phyloP scores from a whole-genome alignment of 2,888 invertebrate genomes.

The Caenorhabditis becei region DNA sequence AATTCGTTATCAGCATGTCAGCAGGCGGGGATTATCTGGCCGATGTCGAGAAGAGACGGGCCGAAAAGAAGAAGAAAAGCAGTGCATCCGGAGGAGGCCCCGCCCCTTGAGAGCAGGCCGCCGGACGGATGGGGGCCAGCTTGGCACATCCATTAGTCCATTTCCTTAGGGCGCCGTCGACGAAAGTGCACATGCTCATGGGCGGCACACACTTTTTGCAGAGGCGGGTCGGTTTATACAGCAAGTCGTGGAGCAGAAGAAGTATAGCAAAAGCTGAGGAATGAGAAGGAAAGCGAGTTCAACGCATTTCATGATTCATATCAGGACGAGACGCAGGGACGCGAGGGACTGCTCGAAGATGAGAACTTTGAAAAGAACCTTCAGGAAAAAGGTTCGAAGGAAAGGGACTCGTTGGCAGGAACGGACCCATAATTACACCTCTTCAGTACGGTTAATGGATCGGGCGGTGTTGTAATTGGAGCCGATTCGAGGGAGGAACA shows the following conservation, averaged over 20 bases:
- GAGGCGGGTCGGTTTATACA: slow-evolving; percentile 5
- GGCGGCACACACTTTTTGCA: slow-evolving; percentile 35
- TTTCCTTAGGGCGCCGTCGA: slow-evolving; percentile 19
- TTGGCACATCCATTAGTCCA: slow-evolving; percentile 45
- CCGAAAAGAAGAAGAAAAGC: slow-evolving; percentile 10
- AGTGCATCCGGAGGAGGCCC: slow-evolving; percentile 10
- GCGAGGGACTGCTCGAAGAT: not conserved
- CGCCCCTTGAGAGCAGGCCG: slow-evolving; percentile 20
- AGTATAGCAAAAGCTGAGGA: not conserved
- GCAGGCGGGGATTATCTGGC: slow-evolving; percentile 46
- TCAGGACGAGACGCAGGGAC: not conserved
- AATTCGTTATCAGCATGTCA: slow-evolving; percentile 51
- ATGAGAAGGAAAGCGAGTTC: slow-evolving; percentile 1
- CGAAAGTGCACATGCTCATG: slow-evolving; percentile 35
- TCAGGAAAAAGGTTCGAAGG: too few species aligned
- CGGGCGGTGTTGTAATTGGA: too few species aligned
- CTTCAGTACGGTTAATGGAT: not conserved
- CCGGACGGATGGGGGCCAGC: slow-evolving; percentile 15
- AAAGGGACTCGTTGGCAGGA: not conserved
- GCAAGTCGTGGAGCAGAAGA: not conserved
- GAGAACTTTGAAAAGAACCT: too few species aligned
- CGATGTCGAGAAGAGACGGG: slow-evolving; percentile 10
- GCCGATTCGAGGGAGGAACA: too few species aligned
- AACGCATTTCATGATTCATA: not conserved
- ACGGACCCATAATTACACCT: not conserved